A percentile compares a stretch with the other conserved stretches of the same genome.
These are phyloP conservation scores for Eledone cirrhosa DNA, from an alignment of 2,888 invertebrate genomes.

Conservation along the genomic window DNA sequence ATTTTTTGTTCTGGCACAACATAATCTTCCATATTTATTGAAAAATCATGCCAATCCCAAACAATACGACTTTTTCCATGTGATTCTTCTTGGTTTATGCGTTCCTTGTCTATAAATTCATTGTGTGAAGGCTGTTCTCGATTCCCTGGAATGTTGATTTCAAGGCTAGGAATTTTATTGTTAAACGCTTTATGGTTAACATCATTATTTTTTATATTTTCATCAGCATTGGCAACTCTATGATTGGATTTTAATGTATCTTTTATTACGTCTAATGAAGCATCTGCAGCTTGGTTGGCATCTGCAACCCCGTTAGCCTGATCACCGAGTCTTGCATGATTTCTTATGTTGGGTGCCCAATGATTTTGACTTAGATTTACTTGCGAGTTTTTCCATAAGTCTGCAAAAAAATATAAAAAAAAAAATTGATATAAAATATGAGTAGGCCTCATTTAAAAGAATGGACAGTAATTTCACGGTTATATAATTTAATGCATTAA, in stretches of 20 bases:
- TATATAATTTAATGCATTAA: not conserved
- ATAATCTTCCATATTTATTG: conserved; percentile 55
- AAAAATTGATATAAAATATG: not conserved
- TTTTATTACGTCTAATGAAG: not conserved
- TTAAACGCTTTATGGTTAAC: no score
- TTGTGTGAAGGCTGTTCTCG: not conserved
- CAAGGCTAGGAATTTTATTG: not conserved
- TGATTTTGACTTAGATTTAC: not conserved
- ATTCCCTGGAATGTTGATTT: not conserved
- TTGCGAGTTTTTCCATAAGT: not conserved
- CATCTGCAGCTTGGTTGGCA: not conserved
- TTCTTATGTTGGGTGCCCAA: not conserved
- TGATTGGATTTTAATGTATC: no score
- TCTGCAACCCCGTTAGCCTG: not conserved
- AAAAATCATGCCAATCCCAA: conserved; percentile 62
- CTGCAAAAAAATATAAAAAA: not conserved
- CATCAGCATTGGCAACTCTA: no score
- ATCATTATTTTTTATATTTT: no score
- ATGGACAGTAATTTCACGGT: not conserved
- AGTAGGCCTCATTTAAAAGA: no score
- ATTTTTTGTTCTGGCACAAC: conserved; percentile 60
- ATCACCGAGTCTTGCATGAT: not conserved
- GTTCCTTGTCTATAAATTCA: not conserved
- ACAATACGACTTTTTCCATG: conserved; percentile 45
- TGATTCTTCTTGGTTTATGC: not conserved